phyloP scores from a whole-genome alignment of 2,113 vertebrate species.

The Perognathus longimembris region DNA sequence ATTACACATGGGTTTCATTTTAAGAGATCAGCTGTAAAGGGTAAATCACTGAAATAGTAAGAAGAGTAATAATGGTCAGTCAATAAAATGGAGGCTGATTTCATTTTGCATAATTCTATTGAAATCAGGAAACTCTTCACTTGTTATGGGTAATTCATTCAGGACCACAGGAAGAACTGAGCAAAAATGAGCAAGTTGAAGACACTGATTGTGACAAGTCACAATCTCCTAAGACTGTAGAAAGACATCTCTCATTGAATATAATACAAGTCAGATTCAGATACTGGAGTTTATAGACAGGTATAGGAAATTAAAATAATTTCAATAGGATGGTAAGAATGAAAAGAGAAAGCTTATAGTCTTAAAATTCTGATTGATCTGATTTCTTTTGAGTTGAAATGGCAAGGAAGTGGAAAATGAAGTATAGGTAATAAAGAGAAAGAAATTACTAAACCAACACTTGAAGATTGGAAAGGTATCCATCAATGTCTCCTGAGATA shows the following conservation, averaged over 20 bases:
- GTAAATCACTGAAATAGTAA: neutral
- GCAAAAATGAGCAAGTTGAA: neutral
- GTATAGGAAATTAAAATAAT: neutral
- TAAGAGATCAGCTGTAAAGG: slow-evolving; percentile 2
- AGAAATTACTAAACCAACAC: neutral
- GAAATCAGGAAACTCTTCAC: neutral
- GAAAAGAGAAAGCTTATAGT: neutral
- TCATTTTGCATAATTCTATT: neutral
- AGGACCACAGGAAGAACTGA: neutral
- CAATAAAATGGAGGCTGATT: neutral
- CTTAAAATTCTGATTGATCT: neutral
- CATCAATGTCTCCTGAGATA: neutral
- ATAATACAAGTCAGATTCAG: neutral
- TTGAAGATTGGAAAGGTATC: neutral
- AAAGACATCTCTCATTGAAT: neutral
- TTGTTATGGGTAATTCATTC: neutral
- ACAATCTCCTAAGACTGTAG: neutral
- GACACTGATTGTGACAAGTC: neutral
- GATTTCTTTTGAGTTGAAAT: slow-evolving; percentile 14
- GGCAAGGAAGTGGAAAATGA: neutral
- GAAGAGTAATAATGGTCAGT: neutral
- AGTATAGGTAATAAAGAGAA: neutral
- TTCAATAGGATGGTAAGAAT: neutral
- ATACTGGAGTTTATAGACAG: neutral
- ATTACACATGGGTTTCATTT: neutral